Evolutionary conservation across 2,888 invertebrate genomes (phyloP), one percentile per base, ranked within the genome.

Genomic region (Hydrotaea cyrtoneurina): DNA sequence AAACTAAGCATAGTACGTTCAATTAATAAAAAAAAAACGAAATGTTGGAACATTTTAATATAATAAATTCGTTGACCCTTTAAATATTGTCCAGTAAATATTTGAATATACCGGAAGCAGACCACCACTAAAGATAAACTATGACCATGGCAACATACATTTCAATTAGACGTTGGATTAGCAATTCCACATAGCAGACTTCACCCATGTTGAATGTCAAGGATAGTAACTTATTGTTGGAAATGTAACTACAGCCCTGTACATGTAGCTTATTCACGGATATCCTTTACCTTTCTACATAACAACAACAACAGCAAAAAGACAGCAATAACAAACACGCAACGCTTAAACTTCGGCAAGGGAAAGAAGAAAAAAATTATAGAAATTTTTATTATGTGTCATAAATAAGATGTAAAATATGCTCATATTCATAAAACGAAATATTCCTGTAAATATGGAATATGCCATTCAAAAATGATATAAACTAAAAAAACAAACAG

Each of bases 321-420:
- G 4, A 36, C 39, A 13, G 21, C 19, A 17, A 62, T 59, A 26
- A 26, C 17, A 46, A 19, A 3, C 26, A 50, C 0, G 39, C 50
- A 43, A 23, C 31, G 46, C 13, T 39, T 57, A 53, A 43, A 36
- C 57, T 55, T 43, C 43, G 46, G 66, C 31, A 31, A 31, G 21
- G 11, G 17, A 17, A 39, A 21, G 4, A 21, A 57, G 19, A n/a
- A 71, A n/a, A 72, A 80, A 73, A 59, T 66, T 77, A 46, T 53
- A 74, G 39, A 78, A 78, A 80, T 64, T 84, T 78, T 74, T 84
- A 80, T 78, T 50, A 80, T 75, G 80, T 84, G 78, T 75, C 80
- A 84, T 84, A 80, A 80, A 84, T 72, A 80, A 80, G 78, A 84
- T 80, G 75, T 84, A 71, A 84, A 78, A 83, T 74, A 77, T 80